These are phyloP conservation scores for Anaspis maculata DNA, from an alignment of 2,888 invertebrate species.

Conservation along the genomic window DNA sequence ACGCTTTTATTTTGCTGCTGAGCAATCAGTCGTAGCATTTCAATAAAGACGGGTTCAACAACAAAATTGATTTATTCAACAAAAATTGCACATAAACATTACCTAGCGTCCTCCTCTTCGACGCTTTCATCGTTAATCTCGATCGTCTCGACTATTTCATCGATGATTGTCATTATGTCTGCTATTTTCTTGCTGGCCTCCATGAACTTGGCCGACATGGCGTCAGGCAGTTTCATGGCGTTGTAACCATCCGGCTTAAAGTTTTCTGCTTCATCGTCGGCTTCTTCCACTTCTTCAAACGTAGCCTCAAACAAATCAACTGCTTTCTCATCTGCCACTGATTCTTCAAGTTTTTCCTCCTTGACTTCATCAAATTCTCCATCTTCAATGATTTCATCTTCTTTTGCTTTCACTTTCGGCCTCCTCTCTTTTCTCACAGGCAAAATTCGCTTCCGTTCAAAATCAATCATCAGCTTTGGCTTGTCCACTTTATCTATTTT, in stretches of 20 bases:
- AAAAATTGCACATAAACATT: neutral
- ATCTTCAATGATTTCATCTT: neutral
- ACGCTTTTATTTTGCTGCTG: too few species aligned
- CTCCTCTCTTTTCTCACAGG: conserved; percentile 4
- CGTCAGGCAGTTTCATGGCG: conserved; percentile 13
- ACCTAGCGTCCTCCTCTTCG: conserved; percentile 5
- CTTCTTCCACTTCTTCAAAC: conserved; percentile 3
- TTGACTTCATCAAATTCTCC: conserved; percentile 1
- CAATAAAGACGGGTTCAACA: conserved; percentile 1
- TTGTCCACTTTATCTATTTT: conserved; percentile 8
- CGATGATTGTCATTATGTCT: conserved; percentile 37
- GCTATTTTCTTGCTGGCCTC: conserved; percentile 36
- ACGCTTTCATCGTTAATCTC: conserved; percentile 29
- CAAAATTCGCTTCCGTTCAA: conserved; percentile 1
- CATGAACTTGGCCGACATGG: conserved; percentile 27
- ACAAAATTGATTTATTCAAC: neutral
- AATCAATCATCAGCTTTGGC: neutral
- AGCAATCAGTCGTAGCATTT: neutral
- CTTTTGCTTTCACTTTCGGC: conserved; percentile 3
- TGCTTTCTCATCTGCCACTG: conserved; percentile 1
- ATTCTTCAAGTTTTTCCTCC: neutral
- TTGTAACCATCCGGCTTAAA: conserved; percentile 1
- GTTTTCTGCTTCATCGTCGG: conserved; percentile 4
- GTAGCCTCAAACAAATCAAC: conserved; percentile 16
- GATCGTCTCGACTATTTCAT: conserved; percentile 39